phyloP scores from a whole-genome alignment of 2,888 invertebrate species.

The Caenorhabditis sp. region DNA sequence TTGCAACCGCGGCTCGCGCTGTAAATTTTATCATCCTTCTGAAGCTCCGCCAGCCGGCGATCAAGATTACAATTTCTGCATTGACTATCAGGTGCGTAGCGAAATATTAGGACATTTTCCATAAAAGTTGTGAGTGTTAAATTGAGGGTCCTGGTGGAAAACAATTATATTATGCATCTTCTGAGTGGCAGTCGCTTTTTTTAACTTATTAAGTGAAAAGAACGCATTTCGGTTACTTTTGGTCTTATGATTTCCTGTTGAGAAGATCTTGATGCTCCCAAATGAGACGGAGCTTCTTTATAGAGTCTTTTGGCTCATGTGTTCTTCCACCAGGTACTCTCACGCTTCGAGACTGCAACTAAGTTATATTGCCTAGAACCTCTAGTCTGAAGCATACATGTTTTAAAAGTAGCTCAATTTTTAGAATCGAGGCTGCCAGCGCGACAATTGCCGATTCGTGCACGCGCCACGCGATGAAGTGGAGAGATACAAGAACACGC shows the following conservation, averaged over 20 bases:
- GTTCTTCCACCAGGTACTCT: too few species aligned
- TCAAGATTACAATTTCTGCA: conserved; percentile 85
- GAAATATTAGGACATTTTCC: too few species aligned
- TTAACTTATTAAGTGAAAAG: too few species aligned
- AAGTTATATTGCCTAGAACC: not conserved
- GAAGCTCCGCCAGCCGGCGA: conserved; percentile 75
- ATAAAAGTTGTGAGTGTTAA: too few species aligned
- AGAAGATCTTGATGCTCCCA: too few species aligned
- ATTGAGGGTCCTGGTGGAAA: not conserved
- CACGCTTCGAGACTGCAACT: too few species aligned
- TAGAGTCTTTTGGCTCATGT: too few species aligned
- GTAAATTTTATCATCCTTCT: conserved; percentile 86
- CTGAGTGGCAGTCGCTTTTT: too few species aligned
- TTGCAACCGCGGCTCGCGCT: conserved; percentile 87
- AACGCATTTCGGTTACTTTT: too few species aligned
- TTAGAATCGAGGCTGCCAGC: conserved; percentile 88
- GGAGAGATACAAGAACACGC: conserved; percentile 88
- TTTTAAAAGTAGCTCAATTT: conserved; percentile 43
- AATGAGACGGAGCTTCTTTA: too few species aligned
- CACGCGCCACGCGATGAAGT: conserved; percentile 90
- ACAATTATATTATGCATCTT: not conserved
- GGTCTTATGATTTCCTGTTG: too few species aligned
- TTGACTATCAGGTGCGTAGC: conserved; percentile 86
- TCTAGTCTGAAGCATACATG: too few species aligned
- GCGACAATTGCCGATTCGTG: conserved; percentile 86